Percentiles rank a stretch among this genome's conserved stretches.
phyloP scores from a whole-genome alignment of 2,113 vertebrate species.

The human (Homo sapiens) region GRCh38 chr11:10827001-10827500 shows the following conservation, averaged over 20 bases:
- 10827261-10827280: background rate
- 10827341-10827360: constrained; percentile 17
- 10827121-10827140: background rate
- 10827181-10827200: background rate
- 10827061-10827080: constrained; percentile 18
- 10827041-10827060: constrained; percentile 27
- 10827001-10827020: constrained; percentile 31
- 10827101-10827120: constrained; percentile 5
- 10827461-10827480: background rate
- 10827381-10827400: constrained; percentile 1
- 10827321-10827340: constrained; percentile 35
- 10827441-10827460: constrained; percentile 43
- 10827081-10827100: background rate
- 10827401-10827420: constrained; percentile 7
- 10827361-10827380: background rate
- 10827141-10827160: background rate
- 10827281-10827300: constrained; percentile 17
- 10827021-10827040: background rate
- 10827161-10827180: background rate
- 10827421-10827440: constrained; percentile 37
- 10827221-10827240: background rate
- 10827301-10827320: constrained; percentile 19
- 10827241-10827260: background rate
- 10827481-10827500: background rate
- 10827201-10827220: background rate